Evolutionary conservation across 2,888 invertebrate species (phyloP).

Genomic region (Teleiodes luculella): DNA sequence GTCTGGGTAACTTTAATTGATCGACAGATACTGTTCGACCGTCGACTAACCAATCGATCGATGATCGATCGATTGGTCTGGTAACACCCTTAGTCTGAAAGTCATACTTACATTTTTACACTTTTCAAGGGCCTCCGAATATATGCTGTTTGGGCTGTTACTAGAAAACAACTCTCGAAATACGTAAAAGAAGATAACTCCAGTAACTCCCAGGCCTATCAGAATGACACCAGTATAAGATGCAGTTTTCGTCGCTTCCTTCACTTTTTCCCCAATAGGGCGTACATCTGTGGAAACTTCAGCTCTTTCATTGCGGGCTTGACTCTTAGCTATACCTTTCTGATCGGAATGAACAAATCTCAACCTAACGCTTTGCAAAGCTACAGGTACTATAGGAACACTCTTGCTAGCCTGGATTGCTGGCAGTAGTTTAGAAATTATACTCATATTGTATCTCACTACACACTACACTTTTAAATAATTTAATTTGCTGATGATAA

Average conservation of each 20-base stretch:
- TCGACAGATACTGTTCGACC: too few relatives aligned
- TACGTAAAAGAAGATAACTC: slow-evolving; percentile 89
- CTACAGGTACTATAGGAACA: slow-evolving; percentile 38
- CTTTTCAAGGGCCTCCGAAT: slow-evolving; percentile 86
- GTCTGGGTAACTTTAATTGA: too few relatives aligned
- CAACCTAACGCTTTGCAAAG: slow-evolving; percentile 40
- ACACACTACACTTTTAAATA: not conserved
- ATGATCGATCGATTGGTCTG: too few relatives aligned
- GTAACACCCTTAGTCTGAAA: too few relatives aligned
- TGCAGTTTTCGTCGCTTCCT: slow-evolving; percentile 93
- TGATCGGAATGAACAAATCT: slow-evolving; percentile 41
- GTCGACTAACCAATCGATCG: too few relatives aligned
- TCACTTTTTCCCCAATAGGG: slow-evolving; percentile 86
- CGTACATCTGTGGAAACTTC: slow-evolving; percentile 79
- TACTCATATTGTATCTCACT: slow-evolving; percentile 43
- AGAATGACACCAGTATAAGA: slow-evolving; percentile 91
- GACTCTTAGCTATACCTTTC: slow-evolving; percentile 54
- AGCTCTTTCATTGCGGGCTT: slow-evolving; percentile 40
- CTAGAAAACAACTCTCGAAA: slow-evolving; percentile 92
- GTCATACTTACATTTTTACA: slow-evolving; percentile 80
- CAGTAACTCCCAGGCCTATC: slow-evolving; percentile 88
- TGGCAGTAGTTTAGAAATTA: slow-evolving; percentile 61
- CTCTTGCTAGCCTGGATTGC: slow-evolving; percentile 43
- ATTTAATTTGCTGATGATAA: not conserved
- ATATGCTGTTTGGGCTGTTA: slow-evolving; percentile 91